phyloP scores from a whole-genome alignment of 2,797 vertebrate species.

The Myotis findleyi region DNA sequence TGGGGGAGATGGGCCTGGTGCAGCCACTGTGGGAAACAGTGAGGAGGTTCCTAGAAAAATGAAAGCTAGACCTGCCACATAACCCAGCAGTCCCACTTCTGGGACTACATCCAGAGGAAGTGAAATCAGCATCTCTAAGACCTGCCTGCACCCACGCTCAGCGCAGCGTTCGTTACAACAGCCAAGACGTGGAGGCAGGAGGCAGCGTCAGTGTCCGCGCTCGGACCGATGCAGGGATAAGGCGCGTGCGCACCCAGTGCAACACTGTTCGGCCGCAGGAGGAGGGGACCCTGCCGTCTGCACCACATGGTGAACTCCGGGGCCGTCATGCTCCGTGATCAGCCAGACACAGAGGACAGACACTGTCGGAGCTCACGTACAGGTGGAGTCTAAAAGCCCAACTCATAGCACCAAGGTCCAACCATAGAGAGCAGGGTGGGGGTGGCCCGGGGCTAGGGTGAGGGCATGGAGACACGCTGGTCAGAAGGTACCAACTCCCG shows the following conservation, averaged over 20 bases:
- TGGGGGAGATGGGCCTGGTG: background rate
- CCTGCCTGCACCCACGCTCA: no score
- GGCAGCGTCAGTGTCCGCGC: background rate
- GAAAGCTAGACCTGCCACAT: background rate
- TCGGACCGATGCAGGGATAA: accelerated
- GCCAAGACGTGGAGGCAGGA: background rate
- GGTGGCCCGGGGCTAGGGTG: background rate
- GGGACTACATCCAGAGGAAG: background rate
- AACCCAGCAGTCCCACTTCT: background rate
- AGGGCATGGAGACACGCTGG: accelerated
- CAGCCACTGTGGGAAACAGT: background rate
- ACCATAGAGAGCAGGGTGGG: background rate
- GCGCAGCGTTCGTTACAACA: accelerated
- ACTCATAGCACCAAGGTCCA: background rate
- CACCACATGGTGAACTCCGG: background rate
- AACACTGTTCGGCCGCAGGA: accelerated
- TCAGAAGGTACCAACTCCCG: accelerated
- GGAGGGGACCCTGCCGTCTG: background rate
- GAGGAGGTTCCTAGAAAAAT: background rate
- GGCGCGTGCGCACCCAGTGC: accelerated
- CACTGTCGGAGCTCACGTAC: accelerated
- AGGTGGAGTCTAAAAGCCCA: accelerated
- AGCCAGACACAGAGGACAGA: background rate
- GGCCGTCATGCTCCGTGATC: background rate
- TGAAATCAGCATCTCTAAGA: background rate